A percentile compares a stretch with the other conserved stretches of the same genome.
Conservation (phyloP, 2,113 vertebrate species). For the Condylura cristata region DNA sequence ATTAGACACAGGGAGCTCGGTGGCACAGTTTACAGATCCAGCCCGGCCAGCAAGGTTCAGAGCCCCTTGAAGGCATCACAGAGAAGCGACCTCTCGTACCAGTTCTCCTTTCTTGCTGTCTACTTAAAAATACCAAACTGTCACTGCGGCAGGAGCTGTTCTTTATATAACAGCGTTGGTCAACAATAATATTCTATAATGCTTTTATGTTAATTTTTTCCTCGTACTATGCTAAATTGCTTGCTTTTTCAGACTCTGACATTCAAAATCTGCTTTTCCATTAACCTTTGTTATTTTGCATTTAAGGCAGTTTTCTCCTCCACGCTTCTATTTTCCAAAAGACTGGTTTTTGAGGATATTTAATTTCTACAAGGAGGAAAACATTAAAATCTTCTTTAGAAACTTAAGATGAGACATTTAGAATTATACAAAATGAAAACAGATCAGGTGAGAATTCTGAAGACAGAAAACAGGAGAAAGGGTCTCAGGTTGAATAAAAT, state of each 20-base stretch:
- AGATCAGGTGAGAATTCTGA: background rate
- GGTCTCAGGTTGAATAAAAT: background rate
- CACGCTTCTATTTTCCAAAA: background rate
- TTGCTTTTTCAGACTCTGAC: background rate
- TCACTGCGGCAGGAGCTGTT: background rate
- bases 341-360: background rate
- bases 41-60: background rate
- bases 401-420: background rate
- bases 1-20: background rate
- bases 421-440: slow-evolving; percentile 3
- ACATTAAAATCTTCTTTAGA: background rate
- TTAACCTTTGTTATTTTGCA: background rate
- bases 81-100: background rate
- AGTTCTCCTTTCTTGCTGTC: background rate
- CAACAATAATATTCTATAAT: background rate
- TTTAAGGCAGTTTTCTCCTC: background rate
- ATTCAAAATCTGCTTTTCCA: background rate
- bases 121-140: background rate
- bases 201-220: background rate
- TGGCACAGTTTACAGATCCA: background rate
- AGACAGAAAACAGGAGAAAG: background rate
- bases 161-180: background rate
- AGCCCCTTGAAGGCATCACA: background rate
- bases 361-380: background rate
- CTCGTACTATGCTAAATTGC: background rate